phyloP scores from a whole-genome alignment of 2,888 invertebrate genomes.

The Caenorhabditis angaria region DNA sequence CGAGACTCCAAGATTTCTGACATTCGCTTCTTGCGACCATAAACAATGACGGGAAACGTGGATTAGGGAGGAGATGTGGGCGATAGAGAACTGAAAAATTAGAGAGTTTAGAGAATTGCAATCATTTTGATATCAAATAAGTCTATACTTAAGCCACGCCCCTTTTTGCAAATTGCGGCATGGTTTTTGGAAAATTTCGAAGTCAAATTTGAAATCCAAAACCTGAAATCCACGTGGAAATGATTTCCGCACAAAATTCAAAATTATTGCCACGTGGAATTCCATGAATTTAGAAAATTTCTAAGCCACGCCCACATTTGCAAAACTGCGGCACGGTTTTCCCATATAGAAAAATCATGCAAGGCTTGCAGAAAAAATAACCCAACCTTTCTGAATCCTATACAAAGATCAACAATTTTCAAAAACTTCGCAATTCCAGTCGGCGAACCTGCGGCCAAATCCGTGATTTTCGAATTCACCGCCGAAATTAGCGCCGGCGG shows the following conservation, averaged over 20 bases:
- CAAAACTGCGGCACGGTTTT: too few species aligned
- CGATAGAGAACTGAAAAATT: constrained; percentile 17
- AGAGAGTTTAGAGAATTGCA: background rate
- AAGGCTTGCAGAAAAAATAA: background rate
- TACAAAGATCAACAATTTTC: constrained; percentile 17
- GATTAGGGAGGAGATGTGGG: constrained; percentile 20
- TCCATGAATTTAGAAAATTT: too few species aligned
- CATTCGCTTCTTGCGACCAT: constrained; percentile 19
- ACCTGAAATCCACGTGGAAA: too few species aligned
- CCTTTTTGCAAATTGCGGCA: too few species aligned
- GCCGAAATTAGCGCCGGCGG: constrained; percentile 12
- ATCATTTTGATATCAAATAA: too few species aligned
- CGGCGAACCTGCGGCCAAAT: constrained; percentile 5
- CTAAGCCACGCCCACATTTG: too few species aligned
- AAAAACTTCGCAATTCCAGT: constrained; percentile 20
- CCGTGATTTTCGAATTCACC: constrained; percentile 24
- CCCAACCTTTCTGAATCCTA: constrained; percentile 10
- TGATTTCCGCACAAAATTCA: too few species aligned
- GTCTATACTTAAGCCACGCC: too few species aligned
- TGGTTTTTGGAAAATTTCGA: too few species aligned
- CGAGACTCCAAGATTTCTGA: constrained; percentile 18
- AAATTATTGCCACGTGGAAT: too few species aligned
- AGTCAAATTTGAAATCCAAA: too few species aligned
- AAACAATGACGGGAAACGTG: constrained; percentile 25
- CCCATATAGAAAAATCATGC: too few species aligned